Evolutionary conservation across 2,888 invertebrate species (phyloP).

Genomic region (Cantharis nigra): DNA sequence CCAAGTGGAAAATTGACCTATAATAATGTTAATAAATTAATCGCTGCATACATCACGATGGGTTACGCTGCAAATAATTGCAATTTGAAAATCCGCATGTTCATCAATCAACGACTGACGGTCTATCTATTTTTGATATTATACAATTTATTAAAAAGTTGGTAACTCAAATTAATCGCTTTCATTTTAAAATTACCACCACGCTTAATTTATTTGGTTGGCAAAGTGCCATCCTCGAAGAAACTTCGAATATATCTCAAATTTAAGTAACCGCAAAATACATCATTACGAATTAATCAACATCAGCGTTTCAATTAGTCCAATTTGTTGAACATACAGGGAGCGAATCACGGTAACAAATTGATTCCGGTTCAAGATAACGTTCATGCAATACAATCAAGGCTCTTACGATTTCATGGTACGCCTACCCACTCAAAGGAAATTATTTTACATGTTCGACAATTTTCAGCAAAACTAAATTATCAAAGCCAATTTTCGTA

Average conservation of each 20-base stretch:
- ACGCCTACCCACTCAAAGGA: neutral
- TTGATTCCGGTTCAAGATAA: neutral
- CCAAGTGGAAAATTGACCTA: constrained; percentile 2
- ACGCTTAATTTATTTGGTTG: neutral
- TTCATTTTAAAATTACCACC: neutral
- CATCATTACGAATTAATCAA: neutral
- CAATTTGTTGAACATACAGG: neutral
- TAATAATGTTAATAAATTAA: neutral
- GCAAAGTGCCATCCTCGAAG: neutral
- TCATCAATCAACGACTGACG: neutral
- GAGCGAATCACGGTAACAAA: neutral
- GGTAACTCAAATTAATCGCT: neutral
- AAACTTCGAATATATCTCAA: neutral
- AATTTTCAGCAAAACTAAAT: neutral
- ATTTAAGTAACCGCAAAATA: neutral
- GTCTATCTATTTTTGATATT: neutral
- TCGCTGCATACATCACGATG: neutral
- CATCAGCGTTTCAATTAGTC: neutral
- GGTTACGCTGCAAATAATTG: neutral
- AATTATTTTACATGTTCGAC: neutral
- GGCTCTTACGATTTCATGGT: neutral
- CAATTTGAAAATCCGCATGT: neutral
- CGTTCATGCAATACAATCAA: neutral
- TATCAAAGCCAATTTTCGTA: neutral
- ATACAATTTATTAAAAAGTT: neutral